Evolutionary conservation across 2,888 invertebrate species (phyloP).

Genomic region (Ennomos erosarius): DNA sequence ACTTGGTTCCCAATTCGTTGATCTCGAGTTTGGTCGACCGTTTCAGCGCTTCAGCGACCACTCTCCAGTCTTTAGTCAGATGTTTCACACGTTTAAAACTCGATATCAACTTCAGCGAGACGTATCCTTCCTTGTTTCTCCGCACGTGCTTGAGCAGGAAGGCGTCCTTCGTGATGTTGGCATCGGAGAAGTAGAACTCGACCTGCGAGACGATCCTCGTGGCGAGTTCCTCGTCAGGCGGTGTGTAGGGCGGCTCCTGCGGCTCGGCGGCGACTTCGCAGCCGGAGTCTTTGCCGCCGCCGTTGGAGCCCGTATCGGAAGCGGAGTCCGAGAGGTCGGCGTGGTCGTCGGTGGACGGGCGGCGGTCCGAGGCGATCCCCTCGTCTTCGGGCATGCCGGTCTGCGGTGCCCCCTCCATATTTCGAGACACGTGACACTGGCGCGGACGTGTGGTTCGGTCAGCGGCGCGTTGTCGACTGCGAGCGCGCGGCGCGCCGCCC

Average conservation of each 20-base stretch:
- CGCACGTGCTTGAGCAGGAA: conserved; percentile 97
- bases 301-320: conserved; percentile 85
- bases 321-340: conserved; percentile 88
- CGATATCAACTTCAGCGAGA: conserved; percentile 96
- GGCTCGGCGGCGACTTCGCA: conserved; percentile 85
- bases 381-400: conserved; percentile 73
- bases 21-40: conserved; percentile 93
- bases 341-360: conserved; percentile 85
- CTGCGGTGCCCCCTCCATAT: conserved; percentile 72
- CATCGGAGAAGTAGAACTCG: conserved; percentile 98
- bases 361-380: conserved; percentile 78
- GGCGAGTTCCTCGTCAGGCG: conserved; percentile 91
- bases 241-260: conserved; percentile 87
- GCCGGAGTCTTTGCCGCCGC: conserved; percentile 88
- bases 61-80: conserved; percentile 96
- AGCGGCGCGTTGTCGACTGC: conserved; percentile 75
- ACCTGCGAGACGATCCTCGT: conserved; percentile 94
- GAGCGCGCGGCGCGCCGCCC: conserved; percentile 71
- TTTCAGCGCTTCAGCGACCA: conserved; percentile 94
- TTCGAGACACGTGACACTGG: conserved; percentile 50
- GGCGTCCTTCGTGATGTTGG: conserved; percentile 97
- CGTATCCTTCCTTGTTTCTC: conserved; percentile 97
- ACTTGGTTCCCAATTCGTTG: conserved; percentile 95
- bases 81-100: conserved; percentile 98
- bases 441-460: conserved; percentile 70